Conservation (phyloP, 2,888 invertebrate species). For the Harpalus rubripes region DNA sequence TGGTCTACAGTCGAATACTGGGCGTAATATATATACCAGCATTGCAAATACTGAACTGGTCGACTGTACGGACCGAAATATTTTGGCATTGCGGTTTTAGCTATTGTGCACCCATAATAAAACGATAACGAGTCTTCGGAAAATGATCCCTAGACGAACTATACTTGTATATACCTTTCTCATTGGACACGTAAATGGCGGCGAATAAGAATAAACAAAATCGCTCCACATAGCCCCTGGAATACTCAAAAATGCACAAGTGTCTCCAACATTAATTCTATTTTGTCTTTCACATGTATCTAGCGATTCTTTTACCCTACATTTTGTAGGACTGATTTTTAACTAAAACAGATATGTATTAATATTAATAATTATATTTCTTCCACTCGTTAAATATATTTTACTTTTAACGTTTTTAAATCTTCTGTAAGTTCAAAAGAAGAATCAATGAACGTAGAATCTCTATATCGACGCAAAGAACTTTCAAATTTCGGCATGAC, state of each 20-base stretch:
- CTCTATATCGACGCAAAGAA: not conserved
- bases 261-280: not conserved
- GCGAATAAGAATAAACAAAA: slow-evolving; percentile 8
- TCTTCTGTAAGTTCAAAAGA: slow-evolving; percentile 35
- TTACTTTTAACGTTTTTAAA: not conserved
- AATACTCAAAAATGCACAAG: slow-evolving; percentile 25
- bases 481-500: slow-evolving; percentile 12
- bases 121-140: too few species aligned
- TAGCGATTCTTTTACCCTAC: slow-evolving; percentile 7
- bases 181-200: slow-evolving; percentile 20
- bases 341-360: slow-evolving; percentile 1
- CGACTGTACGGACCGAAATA: too few species aligned
- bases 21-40: too few species aligned
- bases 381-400: not conserved
- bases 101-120: too few species aligned
- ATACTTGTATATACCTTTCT: slow-evolving; percentile 33
- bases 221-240: slow-evolving; percentile 20
- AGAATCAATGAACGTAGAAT: not conserved
- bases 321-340: not conserved
- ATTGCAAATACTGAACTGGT: too few species aligned
- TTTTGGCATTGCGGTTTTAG: too few species aligned
- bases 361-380: not conserved
- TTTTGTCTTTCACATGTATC: slow-evolving; percentile 30
- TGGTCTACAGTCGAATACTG: too few species aligned
- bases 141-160: too few species aligned